These are phyloP conservation scores for Leptinotarsa undecemlineata DNA, from an alignment of 1,140 invertebrate species.

Conservation along the genomic window DNA sequence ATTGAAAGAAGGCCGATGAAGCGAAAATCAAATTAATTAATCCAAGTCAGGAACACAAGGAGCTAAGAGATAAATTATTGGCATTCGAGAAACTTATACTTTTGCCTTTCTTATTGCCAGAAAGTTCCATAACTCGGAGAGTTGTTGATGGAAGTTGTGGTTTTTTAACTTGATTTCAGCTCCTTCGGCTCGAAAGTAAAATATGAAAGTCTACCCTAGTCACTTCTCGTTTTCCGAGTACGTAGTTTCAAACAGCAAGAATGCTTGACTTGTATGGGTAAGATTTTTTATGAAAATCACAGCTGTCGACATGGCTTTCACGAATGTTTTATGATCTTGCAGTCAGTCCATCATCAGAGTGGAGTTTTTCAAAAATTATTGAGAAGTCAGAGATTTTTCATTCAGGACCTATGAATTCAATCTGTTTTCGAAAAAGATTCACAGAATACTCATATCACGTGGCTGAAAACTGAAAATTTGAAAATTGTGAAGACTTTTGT, in stretches of 20 bases:
- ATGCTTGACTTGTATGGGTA: background rate
- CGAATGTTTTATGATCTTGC: too few relatives aligned
- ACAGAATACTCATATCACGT: too few relatives aligned
- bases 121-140: background rate
- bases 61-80: constrained; percentile 6
- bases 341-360: too few relatives aligned
- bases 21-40: constrained; percentile 6
- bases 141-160: constrained; percentile 1
- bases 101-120: background rate
- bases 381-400: too few relatives aligned
- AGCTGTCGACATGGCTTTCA: too few relatives aligned
- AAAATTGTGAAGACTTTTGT: too few relatives aligned
- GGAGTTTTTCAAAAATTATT: too few relatives aligned
- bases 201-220: background rate
- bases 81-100: background rate
- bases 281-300: background rate
- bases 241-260: background rate
- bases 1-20: constrained; percentile 7
- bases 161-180: constrained; percentile 1
- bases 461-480: too few relatives aligned
- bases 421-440: too few relatives aligned
- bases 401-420: too few relatives aligned
- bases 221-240: background rate
- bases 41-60: constrained; percentile 4
- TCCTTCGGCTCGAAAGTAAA: background rate